Percentiles rank a stretch among this genome's conserved stretches.
These are phyloP conservation scores for Kobus ellipsiprymnus DNA, from an alignment of 2,113 vertebrate genomes.

Conservation along the genomic window DNA sequence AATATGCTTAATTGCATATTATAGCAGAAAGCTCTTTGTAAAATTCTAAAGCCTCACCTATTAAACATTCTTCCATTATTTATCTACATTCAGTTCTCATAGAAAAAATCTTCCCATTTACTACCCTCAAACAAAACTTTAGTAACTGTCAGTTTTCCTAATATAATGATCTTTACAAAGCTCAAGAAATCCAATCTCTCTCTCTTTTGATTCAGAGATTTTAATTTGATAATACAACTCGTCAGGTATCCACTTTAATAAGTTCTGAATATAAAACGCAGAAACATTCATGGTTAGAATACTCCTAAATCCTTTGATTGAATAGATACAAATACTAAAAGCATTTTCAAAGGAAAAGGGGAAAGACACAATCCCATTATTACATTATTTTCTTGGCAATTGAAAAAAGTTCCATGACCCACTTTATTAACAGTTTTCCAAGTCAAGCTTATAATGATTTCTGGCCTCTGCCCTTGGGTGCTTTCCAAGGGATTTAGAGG, in stretches of 20 bases:
- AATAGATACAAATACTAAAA: slow-evolving; percentile 52
- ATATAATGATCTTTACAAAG: slow-evolving; percentile 45
- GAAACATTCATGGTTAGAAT: slow-evolving; percentile 39
- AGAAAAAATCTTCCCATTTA: slow-evolving; percentile 54
- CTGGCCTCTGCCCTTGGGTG: slow-evolving; percentile 61
- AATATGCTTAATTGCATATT: slow-evolving; percentile 61
- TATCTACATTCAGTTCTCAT: slow-evolving; percentile 25
- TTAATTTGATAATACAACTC: slow-evolving; percentile 54
- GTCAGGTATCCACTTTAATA: slow-evolving; percentile 44
- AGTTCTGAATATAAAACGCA: slow-evolving; percentile 27
- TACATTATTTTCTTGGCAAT: slow-evolving; percentile 54
- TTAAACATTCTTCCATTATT: slow-evolving; percentile 34
- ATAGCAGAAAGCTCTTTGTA: slow-evolving; percentile 32
- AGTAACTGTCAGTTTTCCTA: slow-evolving; percentile 45
- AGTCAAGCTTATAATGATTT: slow-evolving; percentile 64
- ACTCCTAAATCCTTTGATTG: slow-evolving; percentile 57
- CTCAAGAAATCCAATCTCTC: slow-evolving; percentile 31
- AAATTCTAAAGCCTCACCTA: slow-evolving; percentile 17
- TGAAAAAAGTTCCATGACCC: slow-evolving; percentile 55
- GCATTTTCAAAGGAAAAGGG: slow-evolving; percentile 44
- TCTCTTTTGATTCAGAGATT: slow-evolving; percentile 19
- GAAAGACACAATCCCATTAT: slow-evolving; percentile 50
- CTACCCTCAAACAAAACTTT: slow-evolving; percentile 45
- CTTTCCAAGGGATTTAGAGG: slow-evolving; percentile 63
- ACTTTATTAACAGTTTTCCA: slow-evolving; percentile 66